These are phyloP conservation scores for Melanchra persicariae DNA, from an alignment of 2,888 invertebrate genomes.

Conservation along the genomic window DNA sequence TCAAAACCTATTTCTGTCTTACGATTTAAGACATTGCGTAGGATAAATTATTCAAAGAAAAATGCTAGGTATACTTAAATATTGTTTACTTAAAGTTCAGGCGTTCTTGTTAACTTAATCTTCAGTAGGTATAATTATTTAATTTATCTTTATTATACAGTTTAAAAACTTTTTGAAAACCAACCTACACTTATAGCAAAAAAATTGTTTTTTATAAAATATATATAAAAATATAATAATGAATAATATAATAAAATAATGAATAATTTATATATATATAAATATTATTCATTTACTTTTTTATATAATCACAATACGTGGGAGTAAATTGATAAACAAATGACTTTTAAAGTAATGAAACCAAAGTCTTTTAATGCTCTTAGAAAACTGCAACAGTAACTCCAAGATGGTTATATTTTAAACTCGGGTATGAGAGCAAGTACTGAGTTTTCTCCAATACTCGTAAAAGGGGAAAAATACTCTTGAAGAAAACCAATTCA, in stretches of 20 bases:
- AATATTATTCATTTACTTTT: constrained; percentile 12
- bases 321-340: constrained; percentile 12
- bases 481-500: background rate
- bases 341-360: constrained; percentile 2
- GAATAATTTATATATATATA: too few relatives aligned
- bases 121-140: too few relatives aligned
- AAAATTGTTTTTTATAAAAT: too few relatives aligned
- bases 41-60: background rate
- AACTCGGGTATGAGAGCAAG: background rate
- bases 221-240: too few relatives aligned
- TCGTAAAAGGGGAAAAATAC: background rate
- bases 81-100: background rate
- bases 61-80: background rate
- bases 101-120: too few relatives aligned
- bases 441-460: background rate
- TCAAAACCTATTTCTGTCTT: constrained; percentile 4
- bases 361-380: background rate
- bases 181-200: background rate
- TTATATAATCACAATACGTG: background rate
- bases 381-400: background rate
- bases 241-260: too few relatives aligned
- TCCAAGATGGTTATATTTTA: background rate
- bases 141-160: background rate
- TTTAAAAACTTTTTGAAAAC: constrained; percentile 8
- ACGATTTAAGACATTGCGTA: background rate